Percentiles rank a stretch among this genome's conserved stretches.
Evolutionary conservation across 2,797 vertebrate genomes (phyloP).

Genomic region (Micromesistius poutassou): DNA sequence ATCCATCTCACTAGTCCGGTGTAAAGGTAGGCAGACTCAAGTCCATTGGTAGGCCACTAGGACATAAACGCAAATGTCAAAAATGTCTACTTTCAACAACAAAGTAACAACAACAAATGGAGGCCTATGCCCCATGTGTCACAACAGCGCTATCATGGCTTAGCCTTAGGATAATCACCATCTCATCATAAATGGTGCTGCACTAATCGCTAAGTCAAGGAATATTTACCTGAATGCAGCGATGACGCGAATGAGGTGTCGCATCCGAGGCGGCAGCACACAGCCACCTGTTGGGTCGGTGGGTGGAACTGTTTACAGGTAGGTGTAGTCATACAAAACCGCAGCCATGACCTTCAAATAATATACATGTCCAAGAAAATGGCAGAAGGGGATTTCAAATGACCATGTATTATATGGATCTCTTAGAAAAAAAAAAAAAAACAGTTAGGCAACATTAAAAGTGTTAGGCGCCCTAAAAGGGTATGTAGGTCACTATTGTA

Average conservation of each 20-base stretch:
- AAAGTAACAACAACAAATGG: too few species aligned
- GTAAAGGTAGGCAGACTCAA: neutral
- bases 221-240: neutral
- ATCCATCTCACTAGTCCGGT: neutral
- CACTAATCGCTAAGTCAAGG: neutral
- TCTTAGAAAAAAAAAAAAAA: too few species aligned
- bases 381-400: neutral
- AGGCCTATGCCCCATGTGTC: too few species aligned
- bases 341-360: neutral
- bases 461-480: too few species aligned
- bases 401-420: neutral
- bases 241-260: neutral
- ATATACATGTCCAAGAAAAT: neutral
- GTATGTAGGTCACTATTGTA: neutral
- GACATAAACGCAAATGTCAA: neutral
- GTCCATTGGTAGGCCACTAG: neutral
- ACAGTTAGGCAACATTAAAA: too few species aligned
- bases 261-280: neutral
- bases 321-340: neutral
- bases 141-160: too few species aligned
- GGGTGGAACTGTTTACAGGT: neutral
- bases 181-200: neutral
- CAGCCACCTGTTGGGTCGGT: neutral
- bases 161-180: neutral
- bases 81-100: too few species aligned